These are phyloP conservation scores for Melieria picta DNA, from an alignment of 2,888 invertebrate genomes.

Conservation along the genomic window DNA sequence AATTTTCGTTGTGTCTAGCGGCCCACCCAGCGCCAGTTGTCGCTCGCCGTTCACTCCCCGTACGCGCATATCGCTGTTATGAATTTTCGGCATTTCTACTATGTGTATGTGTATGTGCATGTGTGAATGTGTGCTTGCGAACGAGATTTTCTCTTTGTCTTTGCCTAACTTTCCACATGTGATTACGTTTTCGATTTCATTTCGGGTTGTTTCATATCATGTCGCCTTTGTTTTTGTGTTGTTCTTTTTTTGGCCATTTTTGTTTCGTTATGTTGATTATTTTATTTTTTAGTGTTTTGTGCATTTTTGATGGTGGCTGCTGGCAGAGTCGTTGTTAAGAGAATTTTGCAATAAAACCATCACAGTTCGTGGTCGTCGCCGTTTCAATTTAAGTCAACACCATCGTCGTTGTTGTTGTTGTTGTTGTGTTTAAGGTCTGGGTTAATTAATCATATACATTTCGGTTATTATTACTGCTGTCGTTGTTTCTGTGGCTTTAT, in stretches of 20 bases:
- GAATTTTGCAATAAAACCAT: conserved; percentile 8
- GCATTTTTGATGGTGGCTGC: background rate
- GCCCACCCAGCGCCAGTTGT: too few relatives aligned
- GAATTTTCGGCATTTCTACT: too few relatives aligned
- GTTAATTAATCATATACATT: conserved; percentile 42
- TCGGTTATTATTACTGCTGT: conserved; percentile 27
- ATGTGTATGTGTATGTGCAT: too few relatives aligned
- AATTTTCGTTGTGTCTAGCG: too few relatives aligned
- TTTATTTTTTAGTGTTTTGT: background rate
- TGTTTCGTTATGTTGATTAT: conserved; percentile 1
- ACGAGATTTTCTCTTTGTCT: background rate
- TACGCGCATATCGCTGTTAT: too few relatives aligned
- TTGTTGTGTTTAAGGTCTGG: conserved; percentile 34
- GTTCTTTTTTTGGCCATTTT: background rate
- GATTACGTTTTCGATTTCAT: background rate
- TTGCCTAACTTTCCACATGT: background rate
- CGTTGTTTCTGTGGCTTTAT: conserved; percentile 25
- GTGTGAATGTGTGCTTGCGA: too few relatives aligned
- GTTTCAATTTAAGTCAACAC: background rate
- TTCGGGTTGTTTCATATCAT: background rate
- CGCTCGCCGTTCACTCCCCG: too few relatives aligned
- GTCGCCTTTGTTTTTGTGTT: background rate
- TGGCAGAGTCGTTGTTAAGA: background rate
- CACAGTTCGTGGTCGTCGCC: background rate
- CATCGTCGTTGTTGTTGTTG: background rate